A percentile compares a stretch with the other conserved stretches of the same genome.
Evolutionary conservation across 2,797 vertebrate species (phyloP).

Genomic region (Adrianichthys oophorus): DNA sequence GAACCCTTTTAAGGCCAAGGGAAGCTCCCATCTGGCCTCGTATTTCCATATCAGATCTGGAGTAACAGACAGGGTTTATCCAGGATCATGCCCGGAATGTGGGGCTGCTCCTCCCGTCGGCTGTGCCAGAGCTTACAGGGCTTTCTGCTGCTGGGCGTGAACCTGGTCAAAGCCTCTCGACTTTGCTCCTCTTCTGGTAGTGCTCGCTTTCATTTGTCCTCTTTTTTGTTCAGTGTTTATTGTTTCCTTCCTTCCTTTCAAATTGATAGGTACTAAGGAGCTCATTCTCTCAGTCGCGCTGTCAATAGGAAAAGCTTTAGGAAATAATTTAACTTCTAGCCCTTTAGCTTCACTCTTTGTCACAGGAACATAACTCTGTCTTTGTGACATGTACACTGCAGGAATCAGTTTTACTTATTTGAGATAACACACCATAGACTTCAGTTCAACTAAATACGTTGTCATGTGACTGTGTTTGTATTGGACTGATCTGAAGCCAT

Average conservation of each 20-base stretch:
- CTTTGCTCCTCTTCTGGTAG: slow-evolving; percentile 7
- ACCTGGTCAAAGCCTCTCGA: slow-evolving; percentile 24
- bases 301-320: too few relatives aligned
- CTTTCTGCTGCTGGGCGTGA: slow-evolving; percentile 36
- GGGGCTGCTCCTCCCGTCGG: slow-evolving; percentile 27
- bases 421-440: too few relatives aligned
- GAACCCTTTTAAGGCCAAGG: slow-evolving; percentile 74
- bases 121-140: slow-evolving; percentile 30
- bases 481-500: too few relatives aligned
- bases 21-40: slow-evolving; percentile 69
- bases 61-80: slow-evolving; percentile 67
- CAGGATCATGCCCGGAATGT: slow-evolving; percentile 70
- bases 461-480: too few relatives aligned
- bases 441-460: too few relatives aligned
- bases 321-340: too few relatives aligned
- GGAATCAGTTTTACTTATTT: too few relatives aligned
- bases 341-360: too few relatives aligned
- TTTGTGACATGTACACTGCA: too few relatives aligned
- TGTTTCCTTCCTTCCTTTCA: background rate
- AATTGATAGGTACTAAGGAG: too few relatives aligned
- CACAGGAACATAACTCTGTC: too few relatives aligned
- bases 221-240: background rate
- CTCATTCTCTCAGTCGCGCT: too few relatives aligned
- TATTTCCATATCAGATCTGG: slow-evolving; percentile 76
- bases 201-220: slow-evolving; percentile 6